Evolutionary conservation across 2,797 vertebrate species (phyloP), one percentile per base, ranked within the genome.

Genomic region (Momotus momota): DNA sequence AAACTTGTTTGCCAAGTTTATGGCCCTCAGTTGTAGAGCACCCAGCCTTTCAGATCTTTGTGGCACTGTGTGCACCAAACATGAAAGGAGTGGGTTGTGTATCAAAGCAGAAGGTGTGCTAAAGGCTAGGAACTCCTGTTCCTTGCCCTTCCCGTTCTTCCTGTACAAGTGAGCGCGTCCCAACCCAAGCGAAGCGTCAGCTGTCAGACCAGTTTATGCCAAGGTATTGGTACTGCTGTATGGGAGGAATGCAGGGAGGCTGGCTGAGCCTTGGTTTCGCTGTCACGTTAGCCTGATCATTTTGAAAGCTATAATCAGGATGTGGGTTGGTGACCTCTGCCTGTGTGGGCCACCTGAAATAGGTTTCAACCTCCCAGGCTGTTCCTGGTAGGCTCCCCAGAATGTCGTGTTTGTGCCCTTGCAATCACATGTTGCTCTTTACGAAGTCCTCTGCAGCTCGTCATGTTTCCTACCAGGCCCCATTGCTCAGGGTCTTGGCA

Each of bases 211-310:
- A 21, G 48, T 52, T 89, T 71, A 14, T 78, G 67, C 73, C 61
- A 25, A 46, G 19, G 21, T 78, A 4, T 35, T 78, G 60, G 55
- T 85, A 88, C 66, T 93, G 74, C 86, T 73, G 0, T 41, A 21
- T 49, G 74, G 64, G 52, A 94, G 74, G 88, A 95, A 91, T 87
- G 71, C 78, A 80, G 86, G 61, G 48, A 82, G 46, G 60, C 83
- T 77, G 74, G 25, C 55, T 88, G 29, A 79, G 45, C 54, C 52
- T 81, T 80, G 75, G 45, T 74, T 89, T 93, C 52, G 5, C 52
- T 87, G 38, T 82, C 57, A 10, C 1, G 12, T 82, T 89, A 71
- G 38, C 49, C 22, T 91, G 60, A 51, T 77, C 73, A 81, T 91
- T 93, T 91, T 89, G 79, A 87, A 85, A 78, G 60, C 67, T 74